These are phyloP conservation scores for Leuciscus idus DNA, from an alignment of 2,113 vertebrate species.

Conservation along the genomic window DNA sequence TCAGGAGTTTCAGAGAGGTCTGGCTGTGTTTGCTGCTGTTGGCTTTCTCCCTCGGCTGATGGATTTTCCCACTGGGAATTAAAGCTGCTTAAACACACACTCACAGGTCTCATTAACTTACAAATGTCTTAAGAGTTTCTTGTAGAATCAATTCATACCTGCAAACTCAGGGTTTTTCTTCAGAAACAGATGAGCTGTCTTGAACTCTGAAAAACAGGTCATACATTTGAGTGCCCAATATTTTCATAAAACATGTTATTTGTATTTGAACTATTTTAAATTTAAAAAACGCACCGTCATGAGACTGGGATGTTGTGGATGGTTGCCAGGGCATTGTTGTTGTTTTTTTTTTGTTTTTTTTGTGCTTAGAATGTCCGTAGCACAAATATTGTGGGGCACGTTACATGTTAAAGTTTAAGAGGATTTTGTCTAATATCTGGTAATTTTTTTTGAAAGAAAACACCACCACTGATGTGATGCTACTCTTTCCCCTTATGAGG, in stretches of 20 bases:
- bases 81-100: slow-evolving; percentile 40
- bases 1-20: not conserved
- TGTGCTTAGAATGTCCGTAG: not conserved
- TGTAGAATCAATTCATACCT: slow-evolving; percentile 35
- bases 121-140: slow-evolving; percentile 46
- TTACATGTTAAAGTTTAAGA: not conserved
- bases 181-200: slow-evolving; percentile 10
- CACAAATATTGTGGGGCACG: too few relatives aligned
- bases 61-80: slow-evolving; percentile 38
- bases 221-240: not conserved
- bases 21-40: slow-evolving; percentile 32
- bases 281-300: not conserved
- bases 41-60: slow-evolving; percentile 32
- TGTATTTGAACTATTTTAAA: too few relatives aligned
- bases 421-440: not conserved
- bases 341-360: not conserved
- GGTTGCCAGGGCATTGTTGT: not conserved
- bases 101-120: slow-evolving; percentile 48
- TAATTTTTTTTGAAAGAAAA: not conserved
- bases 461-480: not conserved
- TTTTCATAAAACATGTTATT: not conserved
- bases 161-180: slow-evolving; percentile 38
- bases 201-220: not conserved
- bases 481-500: not conserved
- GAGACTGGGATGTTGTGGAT: not conserved